Conservation (phyloP, 2,797 vertebrate genomes). For the Pseudotriccus pelzelni region DNA sequence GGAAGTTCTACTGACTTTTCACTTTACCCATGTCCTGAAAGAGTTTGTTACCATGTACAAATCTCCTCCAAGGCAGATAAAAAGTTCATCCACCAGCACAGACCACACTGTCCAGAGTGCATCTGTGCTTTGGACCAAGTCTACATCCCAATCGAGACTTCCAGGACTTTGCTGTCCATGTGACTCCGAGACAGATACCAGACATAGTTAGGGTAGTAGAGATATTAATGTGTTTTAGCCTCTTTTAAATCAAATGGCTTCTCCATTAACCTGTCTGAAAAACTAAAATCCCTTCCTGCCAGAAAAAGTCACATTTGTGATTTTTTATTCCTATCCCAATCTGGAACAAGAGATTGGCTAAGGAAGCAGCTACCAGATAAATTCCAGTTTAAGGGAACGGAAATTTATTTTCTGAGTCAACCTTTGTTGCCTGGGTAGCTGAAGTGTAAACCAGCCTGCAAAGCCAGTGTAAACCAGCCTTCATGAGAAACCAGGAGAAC, state of each 20-base stretch:
- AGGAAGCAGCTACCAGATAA: constrained; percentile 3
- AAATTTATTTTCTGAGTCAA: neutral
- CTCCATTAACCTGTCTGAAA: neutral
- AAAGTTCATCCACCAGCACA: neutral
- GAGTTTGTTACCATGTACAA: neutral
- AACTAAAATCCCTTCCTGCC: neutral
- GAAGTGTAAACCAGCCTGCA: neutral
- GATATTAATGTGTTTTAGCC: neutral
- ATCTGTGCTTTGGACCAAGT: neutral
- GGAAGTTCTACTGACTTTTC: neutral
- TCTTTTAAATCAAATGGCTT: neutral
- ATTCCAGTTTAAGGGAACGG: neutral
- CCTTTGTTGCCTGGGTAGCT: neutral
- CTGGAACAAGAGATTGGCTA: neutral
- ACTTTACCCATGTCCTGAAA: neutral
- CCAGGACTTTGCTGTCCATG: neutral
- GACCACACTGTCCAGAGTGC: neutral
- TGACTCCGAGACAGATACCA: rapidly evolving
- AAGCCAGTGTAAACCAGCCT: neutral
- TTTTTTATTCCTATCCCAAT: neutral
- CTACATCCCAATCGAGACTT: neutral
- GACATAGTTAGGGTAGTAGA: neutral
- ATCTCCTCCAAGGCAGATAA: neutral
- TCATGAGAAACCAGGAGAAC: neutral
- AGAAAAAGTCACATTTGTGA: neutral